phyloP scores from a whole-genome alignment of 2,888 invertebrate genomes.

The Enchytraeus crypticus region DNA sequence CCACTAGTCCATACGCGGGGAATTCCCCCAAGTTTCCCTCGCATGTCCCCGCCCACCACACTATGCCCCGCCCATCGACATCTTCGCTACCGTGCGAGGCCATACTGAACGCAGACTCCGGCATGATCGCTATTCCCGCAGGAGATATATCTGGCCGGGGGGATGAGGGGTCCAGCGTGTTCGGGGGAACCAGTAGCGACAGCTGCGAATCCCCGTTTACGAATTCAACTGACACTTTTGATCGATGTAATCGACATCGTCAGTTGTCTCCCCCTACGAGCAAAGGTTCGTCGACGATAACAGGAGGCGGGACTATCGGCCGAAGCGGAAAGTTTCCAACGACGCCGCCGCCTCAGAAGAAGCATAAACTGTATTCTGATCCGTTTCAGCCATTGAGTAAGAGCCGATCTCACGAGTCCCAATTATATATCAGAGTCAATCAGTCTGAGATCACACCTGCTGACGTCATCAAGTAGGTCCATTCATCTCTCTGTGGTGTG shows the following conservation, averaged over 20 bases:
- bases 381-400: slow-evolving; percentile 60
- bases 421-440: slow-evolving; percentile 62
- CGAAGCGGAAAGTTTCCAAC: slow-evolving; percentile 59
- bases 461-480: no score
- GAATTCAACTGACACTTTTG: background rate
- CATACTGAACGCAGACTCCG: slow-evolving; percentile 32
- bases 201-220: background rate
- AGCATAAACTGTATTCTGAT: slow-evolving; percentile 58
- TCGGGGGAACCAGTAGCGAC: background rate
- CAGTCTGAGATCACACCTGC: slow-evolving; percentile 32
- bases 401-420: slow-evolving; percentile 85
- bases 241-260: background rate
- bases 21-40: slow-evolving; percentile 24
- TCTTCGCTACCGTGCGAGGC: slow-evolving; percentile 38
- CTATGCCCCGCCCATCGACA: slow-evolving; percentile 33
- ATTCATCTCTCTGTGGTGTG: no score
- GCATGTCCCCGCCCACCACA: slow-evolving; percentile 8
- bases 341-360: slow-evolving; percentile 72
- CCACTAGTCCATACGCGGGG: slow-evolving; percentile 45
- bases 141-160: background rate
- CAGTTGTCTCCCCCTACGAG: slow-evolving; percentile 53
- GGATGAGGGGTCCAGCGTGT: background rate
- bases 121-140: background rate
- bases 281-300: slow-evolving; percentile 50
- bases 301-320: slow-evolving; percentile 39